Conservation (phyloP, 2,888 invertebrate species). For the Acleris sparsana region DNA sequence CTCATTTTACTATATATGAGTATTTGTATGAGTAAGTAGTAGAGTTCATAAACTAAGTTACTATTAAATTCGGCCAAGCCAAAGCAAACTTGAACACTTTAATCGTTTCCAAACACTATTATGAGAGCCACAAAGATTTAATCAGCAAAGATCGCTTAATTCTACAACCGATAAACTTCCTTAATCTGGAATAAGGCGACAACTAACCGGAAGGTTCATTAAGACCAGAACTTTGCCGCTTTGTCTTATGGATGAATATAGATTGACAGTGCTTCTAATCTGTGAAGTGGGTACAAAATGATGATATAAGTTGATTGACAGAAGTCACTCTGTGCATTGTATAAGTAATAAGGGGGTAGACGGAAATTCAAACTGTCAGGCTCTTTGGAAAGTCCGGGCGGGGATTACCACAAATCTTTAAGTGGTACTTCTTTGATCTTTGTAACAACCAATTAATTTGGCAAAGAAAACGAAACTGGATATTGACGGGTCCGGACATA, state of each 20-base stretch:
- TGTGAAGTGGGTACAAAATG: slow-evolving; percentile 54
- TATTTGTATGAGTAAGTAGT: background rate
- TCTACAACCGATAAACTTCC: slow-evolving; percentile 65
- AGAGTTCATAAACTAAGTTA: background rate
- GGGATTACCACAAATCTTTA: slow-evolving; percentile 66
- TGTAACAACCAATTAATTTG: slow-evolving; percentile 76
- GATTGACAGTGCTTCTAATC: slow-evolving; percentile 43
- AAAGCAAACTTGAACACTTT: slow-evolving; percentile 56
- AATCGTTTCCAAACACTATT: slow-evolving; percentile 76
- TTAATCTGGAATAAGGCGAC: slow-evolving; percentile 46
- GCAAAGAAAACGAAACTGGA: slow-evolving; percentile 67
- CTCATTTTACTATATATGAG: background rate
- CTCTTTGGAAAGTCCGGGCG: slow-evolving; percentile 65
- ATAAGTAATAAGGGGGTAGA: slow-evolving; percentile 57
- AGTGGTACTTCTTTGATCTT: slow-evolving; percentile 73
- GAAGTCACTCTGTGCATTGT: slow-evolving; percentile 64
- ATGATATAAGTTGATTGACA: slow-evolving; percentile 68
- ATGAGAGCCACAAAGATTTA: slow-evolving; percentile 71
- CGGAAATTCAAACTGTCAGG: slow-evolving; percentile 72
- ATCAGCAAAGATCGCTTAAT: slow-evolving; percentile 70
- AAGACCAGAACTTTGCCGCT: slow-evolving; percentile 44
- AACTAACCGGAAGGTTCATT: slow-evolving; percentile 40
- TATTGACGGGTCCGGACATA: slow-evolving; percentile 57
- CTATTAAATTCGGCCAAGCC: slow-evolving; percentile 46
- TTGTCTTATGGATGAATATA: slow-evolving; percentile 45